These are phyloP conservation scores for Theretra japonica DNA, from an alignment of 2,888 invertebrate genomes.

Conservation along the genomic window DNA sequence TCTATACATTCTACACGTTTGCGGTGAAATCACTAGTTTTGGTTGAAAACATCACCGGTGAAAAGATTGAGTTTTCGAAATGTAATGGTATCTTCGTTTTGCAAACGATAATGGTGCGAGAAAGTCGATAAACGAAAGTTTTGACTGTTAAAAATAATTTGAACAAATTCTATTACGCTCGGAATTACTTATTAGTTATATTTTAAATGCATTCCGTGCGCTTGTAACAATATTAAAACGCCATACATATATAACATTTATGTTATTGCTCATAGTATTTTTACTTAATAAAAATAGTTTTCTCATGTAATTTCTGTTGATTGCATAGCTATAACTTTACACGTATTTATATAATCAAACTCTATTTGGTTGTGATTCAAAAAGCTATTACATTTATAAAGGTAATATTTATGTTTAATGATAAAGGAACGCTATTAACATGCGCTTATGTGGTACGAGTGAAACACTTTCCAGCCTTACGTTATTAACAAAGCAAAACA, in stretches of 20 bases:
- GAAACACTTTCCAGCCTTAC: background rate
- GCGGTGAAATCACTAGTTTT: slow-evolving; percentile 21
- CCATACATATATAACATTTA: slow-evolving; percentile 3
- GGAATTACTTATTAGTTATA: slow-evolving; percentile 13
- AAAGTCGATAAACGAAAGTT: slow-evolving; percentile 25
- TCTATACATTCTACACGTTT: background rate
- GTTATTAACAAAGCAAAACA: background rate
- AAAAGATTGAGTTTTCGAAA: slow-evolving; percentile 23
- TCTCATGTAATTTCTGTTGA: slow-evolving; percentile 11
- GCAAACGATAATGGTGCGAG: slow-evolving; percentile 20
- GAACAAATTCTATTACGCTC: slow-evolving; percentile 18
- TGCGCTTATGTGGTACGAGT: background rate
- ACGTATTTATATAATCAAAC: background rate
- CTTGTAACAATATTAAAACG: background rate
- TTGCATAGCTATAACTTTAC: background rate
- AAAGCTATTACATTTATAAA: background rate
- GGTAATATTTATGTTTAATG: background rate
- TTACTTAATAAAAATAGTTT: slow-evolving; percentile 7
- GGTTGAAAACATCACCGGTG: slow-evolving; percentile 8
- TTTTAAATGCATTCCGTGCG: background rate
- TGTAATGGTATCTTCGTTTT: slow-evolving; percentile 18
- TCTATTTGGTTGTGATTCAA: background rate
- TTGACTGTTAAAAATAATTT: slow-evolving; percentile 24
- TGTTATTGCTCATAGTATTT: background rate
- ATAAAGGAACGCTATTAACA: background rate